Evolutionary conservation across 2,797 vertebrate genomes (phyloP).

Genomic region (Sparidentex hasta): DNA sequence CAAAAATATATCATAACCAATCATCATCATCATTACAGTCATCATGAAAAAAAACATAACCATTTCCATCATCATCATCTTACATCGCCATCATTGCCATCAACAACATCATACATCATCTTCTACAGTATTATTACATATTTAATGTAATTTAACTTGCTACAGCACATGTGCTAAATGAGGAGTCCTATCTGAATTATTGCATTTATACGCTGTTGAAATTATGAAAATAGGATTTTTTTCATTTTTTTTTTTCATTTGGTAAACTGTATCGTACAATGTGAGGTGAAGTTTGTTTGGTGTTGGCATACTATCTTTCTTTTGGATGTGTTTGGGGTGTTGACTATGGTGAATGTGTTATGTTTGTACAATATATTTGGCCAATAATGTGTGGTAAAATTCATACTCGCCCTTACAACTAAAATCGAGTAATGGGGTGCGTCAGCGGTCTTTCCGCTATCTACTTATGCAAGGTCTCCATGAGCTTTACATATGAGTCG

Average conservation of each 20-base stretch:
- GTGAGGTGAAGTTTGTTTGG: conserved; percentile 72
- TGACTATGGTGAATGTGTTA: conserved; percentile 53
- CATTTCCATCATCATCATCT: conserved; percentile 51
- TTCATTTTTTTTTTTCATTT: conserved; percentile 71
- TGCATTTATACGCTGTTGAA: conserved; percentile 92
- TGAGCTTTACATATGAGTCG: conserved; percentile 53
- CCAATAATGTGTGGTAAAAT: conserved; percentile 44
- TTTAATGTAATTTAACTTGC: conserved; percentile 76
- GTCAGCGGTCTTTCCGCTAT: conserved; percentile 43
- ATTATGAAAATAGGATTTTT: conserved; percentile 82
- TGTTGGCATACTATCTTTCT: conserved; percentile 65
- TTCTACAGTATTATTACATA: conserved; percentile 57
- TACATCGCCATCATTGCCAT: conserved; percentile 54
- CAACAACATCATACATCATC: conserved; percentile 62
- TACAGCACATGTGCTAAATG: conserved; percentile 85
- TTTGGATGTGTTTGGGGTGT: conserved; percentile 64
- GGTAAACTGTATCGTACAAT: conserved; percentile 80
- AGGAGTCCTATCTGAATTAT: conserved; percentile 88
- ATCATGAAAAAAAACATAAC: conserved; percentile 52
- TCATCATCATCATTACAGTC: conserved; percentile 56
- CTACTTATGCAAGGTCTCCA: conserved; percentile 49
- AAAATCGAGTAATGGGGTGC: conserved; percentile 40
- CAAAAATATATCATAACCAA: conserved; percentile 77
- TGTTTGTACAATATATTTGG: conserved; percentile 52
- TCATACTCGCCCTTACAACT: conserved; percentile 37